Base-by-base conservation (phyloP, 1,140 invertebrate species). In the Pristionchus pacificus region DNA sequence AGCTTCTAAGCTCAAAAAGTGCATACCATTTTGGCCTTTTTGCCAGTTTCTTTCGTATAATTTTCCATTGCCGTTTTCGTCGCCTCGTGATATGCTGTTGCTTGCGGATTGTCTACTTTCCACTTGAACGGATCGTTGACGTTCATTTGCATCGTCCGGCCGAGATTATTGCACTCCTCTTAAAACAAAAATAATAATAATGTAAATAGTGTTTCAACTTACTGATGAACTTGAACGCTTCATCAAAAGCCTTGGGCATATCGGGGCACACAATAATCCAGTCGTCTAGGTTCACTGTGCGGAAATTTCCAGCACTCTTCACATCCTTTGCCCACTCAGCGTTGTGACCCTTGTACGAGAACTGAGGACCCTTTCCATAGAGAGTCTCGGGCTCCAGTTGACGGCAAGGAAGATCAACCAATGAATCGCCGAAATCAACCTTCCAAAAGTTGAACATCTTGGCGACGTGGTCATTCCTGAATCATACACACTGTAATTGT, bases 261-360 rank as follows among this genome's bases (percentile, higher is more conserved):
- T 33, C 55, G 10, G 71, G 71, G 1, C 49, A 58, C 25, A 73
- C 32, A 0, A 73, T 38, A 31, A 73, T 73, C 71, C 71, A 73
- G 32, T 69, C 68, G 0, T 32, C 32, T 60, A 73, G 61, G 57
- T 62, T 15, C 10, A 31, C 61, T 14, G 68, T 31, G 13, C 60
- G 59, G 38, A 72, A 73, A 49, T 64, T 69, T n/a, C 71, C 71
- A 58, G n/a, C 30, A 0, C 67, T 19, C 29, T 73, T 73, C 28
- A 68, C 32, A 2, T 70, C 71, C 31, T 66, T 32, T 19, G 71
- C 71, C 71, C 71, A 73, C 32, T 73, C 71, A 13, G 71, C 71
- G 0, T 73, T 68, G 15, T 33, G 57, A 27, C 71, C 71, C 31
- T 31, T 62, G 49, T 63, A 73, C n/a, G 32, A 55, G 38, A 10